Percentiles rank a stretch among this genome's conserved stretches.
Evolutionary conservation across 2,888 invertebrate species (phyloP).

Genomic region (Dryobota labecula): DNA sequence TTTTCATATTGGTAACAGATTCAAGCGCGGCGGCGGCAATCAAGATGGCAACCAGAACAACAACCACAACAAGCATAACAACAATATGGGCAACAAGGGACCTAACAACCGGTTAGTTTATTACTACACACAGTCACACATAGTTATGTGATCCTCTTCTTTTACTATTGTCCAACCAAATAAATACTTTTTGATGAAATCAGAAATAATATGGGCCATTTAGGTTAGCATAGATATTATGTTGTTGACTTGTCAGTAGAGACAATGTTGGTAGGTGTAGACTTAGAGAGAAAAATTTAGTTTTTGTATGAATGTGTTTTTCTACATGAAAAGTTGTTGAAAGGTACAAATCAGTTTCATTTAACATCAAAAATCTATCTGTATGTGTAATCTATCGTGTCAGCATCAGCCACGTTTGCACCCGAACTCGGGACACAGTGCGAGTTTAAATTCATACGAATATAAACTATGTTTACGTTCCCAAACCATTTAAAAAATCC

Average conservation of each 20-base stretch:
- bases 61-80: conserved; percentile 78
- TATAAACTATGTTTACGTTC: too few species aligned
- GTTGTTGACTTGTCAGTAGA: background rate
- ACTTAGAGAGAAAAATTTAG: too few species aligned
- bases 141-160: background rate
- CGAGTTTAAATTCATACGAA: too few species aligned
- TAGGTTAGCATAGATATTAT: background rate
- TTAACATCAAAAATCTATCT: too few species aligned
- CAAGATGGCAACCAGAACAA: conserved; percentile 79
- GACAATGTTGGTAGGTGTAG: too few species aligned
- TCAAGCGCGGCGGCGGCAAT: conserved; percentile 84
- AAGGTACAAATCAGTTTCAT: too few species aligned
- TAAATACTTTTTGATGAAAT: background rate
- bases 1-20: conserved; percentile 69
- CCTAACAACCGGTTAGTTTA: conserved; percentile 81
- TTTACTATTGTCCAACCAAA: background rate
- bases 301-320: too few species aligned
- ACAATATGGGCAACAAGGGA: conserved; percentile 82
- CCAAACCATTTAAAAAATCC: too few species aligned
- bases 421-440: too few species aligned
- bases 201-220: background rate
- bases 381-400: too few species aligned
- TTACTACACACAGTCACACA: background rate
- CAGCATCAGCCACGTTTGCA: too few species aligned
- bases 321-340: too few species aligned